A percentile compares a stretch with the other conserved stretches of the same genome.
Evolutionary conservation across 2,888 invertebrate genomes (phyloP).

Genomic region (Cepaea hortensis): DNA sequence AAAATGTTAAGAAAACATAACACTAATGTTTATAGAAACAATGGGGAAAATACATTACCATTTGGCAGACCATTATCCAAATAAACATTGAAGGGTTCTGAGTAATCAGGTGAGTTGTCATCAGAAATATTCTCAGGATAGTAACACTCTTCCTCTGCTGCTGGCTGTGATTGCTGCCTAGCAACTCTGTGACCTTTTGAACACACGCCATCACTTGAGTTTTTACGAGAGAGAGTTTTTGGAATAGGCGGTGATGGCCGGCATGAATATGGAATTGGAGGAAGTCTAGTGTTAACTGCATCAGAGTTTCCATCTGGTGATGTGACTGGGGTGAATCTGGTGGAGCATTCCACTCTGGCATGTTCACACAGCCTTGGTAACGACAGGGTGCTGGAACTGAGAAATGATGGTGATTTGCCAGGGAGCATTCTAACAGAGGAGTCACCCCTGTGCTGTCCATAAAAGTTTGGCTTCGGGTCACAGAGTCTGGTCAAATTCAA

Average conservation of each 20-base stretch:
- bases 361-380: background rate
- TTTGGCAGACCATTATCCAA: background rate
- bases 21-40: no score
- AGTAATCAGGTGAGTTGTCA: background rate
- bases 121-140: background rate
- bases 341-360: background rate
- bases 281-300: background rate
- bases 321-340: background rate
- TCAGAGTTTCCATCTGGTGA: background rate
- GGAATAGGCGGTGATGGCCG: conserved; percentile 5
- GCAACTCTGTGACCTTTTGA: no score
- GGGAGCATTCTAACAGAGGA: no score
- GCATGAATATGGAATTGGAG: conserved; percentile 4
- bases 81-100: background rate
- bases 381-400: background rate
- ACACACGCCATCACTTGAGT: background rate
- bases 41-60: no score
- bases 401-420: background rate
- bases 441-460: no score
- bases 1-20: no score
- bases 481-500: background rate
- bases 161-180: background rate
- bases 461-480: background rate
- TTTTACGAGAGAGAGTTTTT: background rate
- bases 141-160: no score